phyloP scores from a whole-genome alignment of 2,113 vertebrate species.

The Galeopterus variegatus region DNA sequence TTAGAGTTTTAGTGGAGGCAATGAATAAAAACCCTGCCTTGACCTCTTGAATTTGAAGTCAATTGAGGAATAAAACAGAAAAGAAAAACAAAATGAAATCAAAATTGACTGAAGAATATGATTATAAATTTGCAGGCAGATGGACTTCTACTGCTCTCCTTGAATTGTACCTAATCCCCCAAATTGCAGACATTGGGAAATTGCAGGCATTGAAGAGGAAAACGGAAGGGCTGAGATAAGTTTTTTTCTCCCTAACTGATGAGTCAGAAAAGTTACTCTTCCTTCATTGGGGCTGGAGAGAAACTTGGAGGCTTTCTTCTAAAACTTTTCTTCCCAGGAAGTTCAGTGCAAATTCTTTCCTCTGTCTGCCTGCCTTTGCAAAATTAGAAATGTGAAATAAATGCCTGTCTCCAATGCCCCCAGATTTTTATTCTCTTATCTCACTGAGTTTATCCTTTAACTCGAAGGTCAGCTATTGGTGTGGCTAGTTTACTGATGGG shows the following conservation, averaged over 20 bases:
- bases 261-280: background rate
- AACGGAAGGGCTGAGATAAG: background rate
- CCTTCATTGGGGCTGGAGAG: background rate
- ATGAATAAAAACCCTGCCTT: background rate
- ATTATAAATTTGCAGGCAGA: background rate
- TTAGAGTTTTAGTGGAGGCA: background rate
- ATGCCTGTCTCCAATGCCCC: background rate
- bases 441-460: background rate
- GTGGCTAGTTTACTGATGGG: background rate
- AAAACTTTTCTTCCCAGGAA: background rate
- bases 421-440: background rate
- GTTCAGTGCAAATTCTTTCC: background rate
- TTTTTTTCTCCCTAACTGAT: background rate
- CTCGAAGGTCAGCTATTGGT: background rate
- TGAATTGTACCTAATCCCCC: background rate
- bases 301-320: background rate
- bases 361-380: background rate
- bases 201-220: background rate
- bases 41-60: background rate
- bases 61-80: background rate
- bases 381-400: conserved; percentile 1
- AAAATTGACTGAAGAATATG: background rate
- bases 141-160: background rate
- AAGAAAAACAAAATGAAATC: background rate
- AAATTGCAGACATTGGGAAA: background rate